Evolutionary conservation across 2,888 invertebrate species (phyloP), one percentile per base, ranked within the genome.

Genomic region (Nysson spinosus): DNA sequence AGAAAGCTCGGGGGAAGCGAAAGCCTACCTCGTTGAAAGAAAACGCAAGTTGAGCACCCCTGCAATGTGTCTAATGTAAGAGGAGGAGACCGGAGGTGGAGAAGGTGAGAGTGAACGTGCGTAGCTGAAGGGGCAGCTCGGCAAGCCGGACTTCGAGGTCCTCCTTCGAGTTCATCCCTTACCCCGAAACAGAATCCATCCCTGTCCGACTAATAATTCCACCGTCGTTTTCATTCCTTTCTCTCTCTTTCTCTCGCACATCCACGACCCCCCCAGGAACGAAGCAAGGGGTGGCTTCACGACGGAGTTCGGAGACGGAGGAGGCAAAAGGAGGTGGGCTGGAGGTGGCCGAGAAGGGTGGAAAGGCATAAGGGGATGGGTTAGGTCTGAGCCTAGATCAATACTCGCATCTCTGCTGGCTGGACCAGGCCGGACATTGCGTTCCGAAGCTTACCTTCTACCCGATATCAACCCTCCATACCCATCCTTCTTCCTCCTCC

Each of bases 341-440:
- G 79, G 75, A 80, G 81, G 75, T 78, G 66, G 49, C 65, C 66
- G 81, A 72, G 77, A 44, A 58, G 52, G 72, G 74, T 67, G 69
- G 64, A 62, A 66, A 57, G 43, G 42, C 28, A 55, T 30, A 43
- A 50, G 67, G 57, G 68, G 67, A 63, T 44, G 62, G 75, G 78
- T 72, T 72, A 69, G 66, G 61, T 74, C 75, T 75, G 75, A 73
- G 79, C 81, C 84, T 83, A 86, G 86, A 86, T 87, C 86, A 86
- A 86, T 86, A 86, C 86, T 86, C 85, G 86, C 83, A 85, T 85
- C 85, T 86, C 83, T 81, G 81, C 78, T 69, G 80, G 84, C 86
- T 83, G 86, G 86, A 86, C 86, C 85, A 84, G 78, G 82, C 86
- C 81, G 86, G 86, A 86, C 86, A 86, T 85, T 82, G 83, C 84